Base-by-base conservation (phyloP, 1,140 invertebrate species). In the Leptinotarsa lineolata region DNA sequence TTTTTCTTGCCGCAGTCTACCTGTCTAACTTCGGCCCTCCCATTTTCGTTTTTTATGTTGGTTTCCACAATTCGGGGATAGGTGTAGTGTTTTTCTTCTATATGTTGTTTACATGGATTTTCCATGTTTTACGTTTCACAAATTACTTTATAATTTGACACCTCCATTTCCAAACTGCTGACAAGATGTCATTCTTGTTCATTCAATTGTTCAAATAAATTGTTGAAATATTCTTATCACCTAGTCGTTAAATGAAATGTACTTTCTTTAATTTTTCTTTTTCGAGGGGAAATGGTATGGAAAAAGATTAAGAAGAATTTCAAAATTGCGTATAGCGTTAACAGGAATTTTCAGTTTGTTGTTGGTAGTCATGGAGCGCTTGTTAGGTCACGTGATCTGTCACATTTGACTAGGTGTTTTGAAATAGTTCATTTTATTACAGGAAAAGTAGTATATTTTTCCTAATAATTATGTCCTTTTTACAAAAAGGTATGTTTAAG, bases 381-480 rank as follows among this genome's bases (percentile, higher is more conserved):
- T 66, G 12, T 60, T 63, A 45, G 73, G 72, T 80, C 75, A 77
- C 74, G 72, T 80, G 75, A 80, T 69, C 72, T 78, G 79, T 79
- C 78, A 79, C 70, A 77, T 77, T 79, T 78, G 75, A 80, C 76
- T 77, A 76, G 76, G 74, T 80, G 77, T 80, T 80, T 80, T 79
- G 78, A 80, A 78, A 76, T 76, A 63, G 75, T 78, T 79, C 73
- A 46, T 75, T n/a, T n/a, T 54, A 68, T 72, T 68, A 76, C 72
- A 75, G 67, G 15, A 74, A 76, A 77, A 74, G 46, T 54, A 73
- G 15, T 54, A 12, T 6, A 48, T 63, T 71, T 76, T 24, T 21
- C 61, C 64, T 65, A 48, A 54, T 60, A 72, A 75, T 59, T 71
- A 75, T 76, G 73, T 66, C 76, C 21, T 77, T 75, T 78, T 73